phyloP scores from a whole-genome alignment of 2,113 vertebrate species.

The Poeciliopsis prolifica region DNA sequence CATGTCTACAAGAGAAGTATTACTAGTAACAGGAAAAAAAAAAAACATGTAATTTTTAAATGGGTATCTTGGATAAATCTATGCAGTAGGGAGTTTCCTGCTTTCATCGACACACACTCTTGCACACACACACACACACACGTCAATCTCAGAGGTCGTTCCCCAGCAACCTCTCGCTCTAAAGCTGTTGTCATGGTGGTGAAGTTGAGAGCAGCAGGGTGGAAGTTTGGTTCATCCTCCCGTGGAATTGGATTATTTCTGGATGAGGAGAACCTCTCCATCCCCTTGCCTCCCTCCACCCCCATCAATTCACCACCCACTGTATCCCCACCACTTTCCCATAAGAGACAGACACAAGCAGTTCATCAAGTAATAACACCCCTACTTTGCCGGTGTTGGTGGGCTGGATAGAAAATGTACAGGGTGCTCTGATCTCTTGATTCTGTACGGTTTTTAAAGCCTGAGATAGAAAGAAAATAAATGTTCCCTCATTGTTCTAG shows the following conservation, averaged over 20 bases:
- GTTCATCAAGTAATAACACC: slow-evolving; percentile 54
- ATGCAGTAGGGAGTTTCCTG: slow-evolving; percentile 15
- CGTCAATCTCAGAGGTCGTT: slow-evolving; percentile 37
- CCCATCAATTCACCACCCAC: neutral
- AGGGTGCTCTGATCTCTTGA: slow-evolving; percentile 3
- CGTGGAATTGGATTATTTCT: slow-evolving; percentile 75
- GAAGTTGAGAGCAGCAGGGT: slow-evolving; percentile 61
- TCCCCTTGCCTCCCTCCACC: neutral
- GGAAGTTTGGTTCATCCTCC: slow-evolving; percentile 69
- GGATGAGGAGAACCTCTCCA: slow-evolving; percentile 49
- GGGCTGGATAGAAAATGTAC: slow-evolving; percentile 18
- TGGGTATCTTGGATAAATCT: slow-evolving; percentile 20
- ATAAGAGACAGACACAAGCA: slow-evolving; percentile 49
- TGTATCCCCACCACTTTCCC: slow-evolving; percentile 12
- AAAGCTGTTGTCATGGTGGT: slow-evolving; percentile 70
- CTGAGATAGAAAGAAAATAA: slow-evolving; percentile 15
- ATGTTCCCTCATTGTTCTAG: slow-evolving; percentile 2
- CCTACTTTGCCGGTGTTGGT: slow-evolving; percentile 20
- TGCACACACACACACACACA: slow-evolving; percentile 18
- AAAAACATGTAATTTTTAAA: neutral
- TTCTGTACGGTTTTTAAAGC: slow-evolving; percentile 10
- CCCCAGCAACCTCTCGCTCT: slow-evolving; percentile 52
- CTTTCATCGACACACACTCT: slow-evolving; percentile 9
- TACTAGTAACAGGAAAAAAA: neutral
- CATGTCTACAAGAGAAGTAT: neutral